phyloP scores from a whole-genome alignment of 2,113 vertebrate species.

The Takifugu bimaculatus region DNA sequence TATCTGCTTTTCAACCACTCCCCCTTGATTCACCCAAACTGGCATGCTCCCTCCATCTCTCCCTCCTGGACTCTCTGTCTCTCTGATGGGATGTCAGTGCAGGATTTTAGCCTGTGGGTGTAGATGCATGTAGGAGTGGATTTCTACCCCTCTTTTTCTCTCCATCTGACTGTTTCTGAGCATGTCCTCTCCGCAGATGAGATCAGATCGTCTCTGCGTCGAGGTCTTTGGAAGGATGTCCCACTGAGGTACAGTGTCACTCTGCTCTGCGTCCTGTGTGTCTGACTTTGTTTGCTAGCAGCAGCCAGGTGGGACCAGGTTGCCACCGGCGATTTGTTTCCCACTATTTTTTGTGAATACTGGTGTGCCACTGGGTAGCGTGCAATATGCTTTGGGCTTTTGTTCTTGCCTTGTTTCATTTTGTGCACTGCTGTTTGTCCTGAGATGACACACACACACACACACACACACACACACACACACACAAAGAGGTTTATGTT shows the following conservation, averaged over 20 bases:
- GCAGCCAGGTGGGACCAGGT: not conserved
- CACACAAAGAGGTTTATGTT: constrained; percentile 43
- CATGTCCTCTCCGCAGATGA: constrained; percentile 46
- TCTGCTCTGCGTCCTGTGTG: constrained; percentile 7
- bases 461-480: constrained; percentile 15
- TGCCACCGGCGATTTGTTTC: not conserved
- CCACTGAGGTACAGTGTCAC: constrained; percentile 56
- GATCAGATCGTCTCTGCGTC: constrained; percentile 24
- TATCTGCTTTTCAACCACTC: constrained; percentile 33
- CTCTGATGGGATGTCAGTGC: constrained; percentile 62
- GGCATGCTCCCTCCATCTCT: constrained; percentile 24
- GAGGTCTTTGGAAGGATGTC: constrained; percentile 22
- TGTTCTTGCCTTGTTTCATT: constrained; percentile 19
- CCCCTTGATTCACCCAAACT: constrained; percentile 43
- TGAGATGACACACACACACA: constrained; percentile 38
- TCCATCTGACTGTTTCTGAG: constrained; percentile 20
- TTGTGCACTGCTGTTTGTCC: constrained; percentile 39
- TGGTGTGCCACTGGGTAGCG: constrained; percentile 11
- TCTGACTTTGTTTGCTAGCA: constrained; percentile 2
- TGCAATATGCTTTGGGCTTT: constrained; percentile 1
- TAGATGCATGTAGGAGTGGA: constrained; percentile 36
- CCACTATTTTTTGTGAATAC: not conserved
- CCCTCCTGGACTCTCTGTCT: constrained; percentile 15
- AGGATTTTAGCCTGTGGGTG: constrained; percentile 62
- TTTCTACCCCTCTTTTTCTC: constrained; percentile 19